Percentiles rank a stretch among this genome's conserved stretches.
phyloP scores from a whole-genome alignment of 2,113 vertebrate species.

The Steatornis caripensis region DNA sequence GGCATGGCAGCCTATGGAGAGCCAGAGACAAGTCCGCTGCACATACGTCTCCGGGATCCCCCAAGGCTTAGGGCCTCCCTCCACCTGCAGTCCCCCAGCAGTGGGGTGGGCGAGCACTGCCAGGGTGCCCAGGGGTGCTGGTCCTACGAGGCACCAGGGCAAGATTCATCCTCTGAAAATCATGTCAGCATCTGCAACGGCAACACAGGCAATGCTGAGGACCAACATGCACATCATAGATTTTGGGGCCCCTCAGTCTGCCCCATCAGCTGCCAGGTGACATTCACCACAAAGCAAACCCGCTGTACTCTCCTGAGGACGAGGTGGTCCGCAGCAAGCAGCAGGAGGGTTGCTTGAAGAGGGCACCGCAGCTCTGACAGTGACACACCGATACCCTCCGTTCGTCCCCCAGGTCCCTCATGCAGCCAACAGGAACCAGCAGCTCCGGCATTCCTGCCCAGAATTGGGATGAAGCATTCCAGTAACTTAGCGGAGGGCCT shows the following conservation, averaged over 20 bases:
- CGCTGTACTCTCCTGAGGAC: fast-evolving
- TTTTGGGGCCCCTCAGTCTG: not conserved
- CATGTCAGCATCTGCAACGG: not conserved
- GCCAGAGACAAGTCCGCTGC: not conserved
- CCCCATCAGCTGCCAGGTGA: not conserved
- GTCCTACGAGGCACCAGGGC: not conserved
- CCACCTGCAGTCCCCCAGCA: not conserved
- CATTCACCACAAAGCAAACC: not conserved
- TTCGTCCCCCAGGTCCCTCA: fast-evolving
- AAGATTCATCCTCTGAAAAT: not conserved
- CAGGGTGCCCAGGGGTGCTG: not conserved
- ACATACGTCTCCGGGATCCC: not conserved
- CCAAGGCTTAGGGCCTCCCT: not conserved
- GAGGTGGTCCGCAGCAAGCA: fast-evolving
- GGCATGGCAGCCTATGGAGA: not conserved
- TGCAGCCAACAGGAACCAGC: not conserved
- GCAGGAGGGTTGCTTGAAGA: not conserved
- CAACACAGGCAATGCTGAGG: not conserved
- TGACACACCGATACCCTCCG: not conserved
- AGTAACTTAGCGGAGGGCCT: not conserved
- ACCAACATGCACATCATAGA: fast-evolving
- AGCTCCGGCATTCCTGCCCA: fast-evolving
- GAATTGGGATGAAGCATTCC: not conserved
- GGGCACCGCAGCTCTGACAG: not conserved
- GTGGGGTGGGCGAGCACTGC: fast-evolving